Evolutionary conservation across 2,888 invertebrate genomes (phyloP).

Genomic region (Ceramica pisi): DNA sequence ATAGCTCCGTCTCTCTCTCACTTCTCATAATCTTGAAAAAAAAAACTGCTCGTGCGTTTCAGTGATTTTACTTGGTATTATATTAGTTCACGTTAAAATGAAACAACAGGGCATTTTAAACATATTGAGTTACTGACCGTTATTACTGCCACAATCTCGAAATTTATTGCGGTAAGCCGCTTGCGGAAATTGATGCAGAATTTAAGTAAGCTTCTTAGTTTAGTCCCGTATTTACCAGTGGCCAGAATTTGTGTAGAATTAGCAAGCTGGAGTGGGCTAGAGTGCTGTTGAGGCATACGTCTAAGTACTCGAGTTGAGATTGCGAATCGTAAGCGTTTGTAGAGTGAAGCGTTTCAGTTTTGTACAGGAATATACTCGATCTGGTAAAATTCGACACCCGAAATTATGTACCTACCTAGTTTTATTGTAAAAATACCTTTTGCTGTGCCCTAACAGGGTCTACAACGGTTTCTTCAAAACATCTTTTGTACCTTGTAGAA

Average conservation of each 20-base stretch:
- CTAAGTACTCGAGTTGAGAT: slow-evolving; percentile 19
- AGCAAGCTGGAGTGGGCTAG: slow-evolving; percentile 26
- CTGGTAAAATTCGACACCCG: not conserved
- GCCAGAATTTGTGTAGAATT: slow-evolving; percentile 31
- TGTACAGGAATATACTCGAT: not conserved
- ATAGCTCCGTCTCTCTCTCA: too few species aligned
- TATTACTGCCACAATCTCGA: slow-evolving; percentile 6
- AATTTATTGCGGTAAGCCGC: not conserved
- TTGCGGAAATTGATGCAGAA: not conserved
- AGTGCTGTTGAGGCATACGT: slow-evolving; percentile 33
- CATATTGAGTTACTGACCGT: not conserved
- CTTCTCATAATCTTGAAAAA: too few species aligned
- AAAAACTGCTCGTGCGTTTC: too few species aligned
- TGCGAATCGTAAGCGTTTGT: slow-evolving; percentile 10
- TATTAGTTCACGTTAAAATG: not conserved
- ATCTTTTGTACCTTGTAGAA: too few species aligned
- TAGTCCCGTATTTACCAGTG: slow-evolving; percentile 11
- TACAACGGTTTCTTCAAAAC: too few species aligned
- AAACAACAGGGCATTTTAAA: not conserved
- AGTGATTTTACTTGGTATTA: too few species aligned
- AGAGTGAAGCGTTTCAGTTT: not conserved
- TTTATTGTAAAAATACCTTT: too few species aligned
- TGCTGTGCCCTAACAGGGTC: too few species aligned
- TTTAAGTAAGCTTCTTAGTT: slow-evolving; percentile 18
- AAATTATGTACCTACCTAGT: too few species aligned